Conservation (phyloP, 2,888 invertebrate species). For the Globia sparganii region DNA sequence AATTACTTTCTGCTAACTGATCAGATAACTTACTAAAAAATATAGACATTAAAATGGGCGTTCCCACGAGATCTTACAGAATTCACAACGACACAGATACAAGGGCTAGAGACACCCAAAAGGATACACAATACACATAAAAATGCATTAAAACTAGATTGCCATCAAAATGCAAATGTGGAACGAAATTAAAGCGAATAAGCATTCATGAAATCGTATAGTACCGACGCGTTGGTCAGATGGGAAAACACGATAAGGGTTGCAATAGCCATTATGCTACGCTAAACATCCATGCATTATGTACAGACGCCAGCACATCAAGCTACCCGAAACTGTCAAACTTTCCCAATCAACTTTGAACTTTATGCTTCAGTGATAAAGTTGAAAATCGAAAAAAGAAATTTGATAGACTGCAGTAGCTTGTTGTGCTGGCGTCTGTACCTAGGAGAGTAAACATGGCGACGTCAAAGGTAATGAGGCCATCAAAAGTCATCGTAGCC, state of each 20-base stretch:
- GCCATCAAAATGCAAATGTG: conserved; percentile 67
- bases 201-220: conserved; percentile 64
- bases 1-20: conserved; percentile 16
- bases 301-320: no score
- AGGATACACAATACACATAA: no score
- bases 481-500: conserved; percentile 8
- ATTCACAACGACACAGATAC: conserved; percentile 7
- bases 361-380: no score
- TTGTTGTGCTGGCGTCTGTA: no score
- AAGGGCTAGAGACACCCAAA: conserved; percentile 6
- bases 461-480: conserved; percentile 18
- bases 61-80: neutral
- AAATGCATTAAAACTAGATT: conserved; percentile 58
- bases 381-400: no score
- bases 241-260: conserved; percentile 60
- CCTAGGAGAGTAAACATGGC: neutral
- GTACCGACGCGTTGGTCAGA: conserved; percentile 54
- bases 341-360: no score
- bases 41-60: neutral
- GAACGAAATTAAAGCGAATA: conserved; percentile 63
- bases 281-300: conserved; percentile 47
- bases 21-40: conserved; percentile 14
- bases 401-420: no score
- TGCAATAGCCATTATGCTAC: conserved; percentile 47
- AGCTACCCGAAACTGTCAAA: no score